Percentiles rank a stretch among this genome's conserved stretches.
Conservation (phyloP, 2,113 vertebrate species). For the Nycticorax nycticorax region DNA sequence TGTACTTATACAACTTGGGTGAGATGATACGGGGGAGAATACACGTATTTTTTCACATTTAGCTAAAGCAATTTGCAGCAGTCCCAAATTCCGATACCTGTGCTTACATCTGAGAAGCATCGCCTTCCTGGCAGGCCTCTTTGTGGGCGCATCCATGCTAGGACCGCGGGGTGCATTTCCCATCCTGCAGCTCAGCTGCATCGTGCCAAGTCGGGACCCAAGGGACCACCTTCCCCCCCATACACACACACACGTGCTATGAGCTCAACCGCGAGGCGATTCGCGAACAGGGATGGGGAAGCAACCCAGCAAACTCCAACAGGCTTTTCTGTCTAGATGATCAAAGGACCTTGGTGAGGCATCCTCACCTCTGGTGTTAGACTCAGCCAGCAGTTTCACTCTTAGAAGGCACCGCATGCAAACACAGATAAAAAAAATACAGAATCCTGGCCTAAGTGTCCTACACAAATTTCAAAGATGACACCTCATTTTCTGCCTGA, state of each 20-base stretch:
- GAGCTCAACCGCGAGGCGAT: neutral
- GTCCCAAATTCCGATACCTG: neutral
- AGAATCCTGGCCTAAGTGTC: neutral
- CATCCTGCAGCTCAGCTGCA: neutral
- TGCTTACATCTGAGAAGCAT: neutral
- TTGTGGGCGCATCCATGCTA: too few species aligned
- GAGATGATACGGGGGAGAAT: neutral
- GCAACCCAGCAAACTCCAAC: neutral
- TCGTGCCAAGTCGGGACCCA: neutral
- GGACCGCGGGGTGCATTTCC: neutral
- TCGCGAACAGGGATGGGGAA: neutral
- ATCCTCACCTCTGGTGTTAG: neutral
- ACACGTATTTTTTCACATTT: neutral
- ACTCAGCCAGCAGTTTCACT: neutral
- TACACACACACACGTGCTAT: too few species aligned
- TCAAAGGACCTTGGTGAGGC: neutral
- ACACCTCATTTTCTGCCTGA: neutral
- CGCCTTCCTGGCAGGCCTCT: neutral
- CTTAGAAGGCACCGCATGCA: neutral
- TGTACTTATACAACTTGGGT: neutral
- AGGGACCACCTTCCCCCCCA: neutral
- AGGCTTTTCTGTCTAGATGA: neutral
- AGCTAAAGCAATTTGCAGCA: neutral
- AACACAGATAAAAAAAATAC: neutral
- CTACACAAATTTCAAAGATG: neutral